A percentile compares a stretch with the other conserved stretches of the same genome.
Evolutionary conservation across 2,888 invertebrate genomes (phyloP).

Genomic region (Catotricha subobsoleta): DNA sequence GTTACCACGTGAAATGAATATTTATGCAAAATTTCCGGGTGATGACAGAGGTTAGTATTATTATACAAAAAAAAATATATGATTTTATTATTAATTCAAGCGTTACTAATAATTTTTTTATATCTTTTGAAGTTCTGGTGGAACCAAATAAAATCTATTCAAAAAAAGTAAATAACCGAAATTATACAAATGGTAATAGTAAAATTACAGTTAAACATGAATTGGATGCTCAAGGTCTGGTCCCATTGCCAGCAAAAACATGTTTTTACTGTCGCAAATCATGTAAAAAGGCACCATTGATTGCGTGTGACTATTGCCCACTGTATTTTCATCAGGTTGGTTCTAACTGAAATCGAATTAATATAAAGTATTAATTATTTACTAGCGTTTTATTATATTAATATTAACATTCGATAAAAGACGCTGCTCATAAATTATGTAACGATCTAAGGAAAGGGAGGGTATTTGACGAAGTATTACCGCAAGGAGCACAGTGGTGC

Average conservation of each 20-base stretch:
- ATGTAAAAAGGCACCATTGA: slow-evolving; percentile 63
- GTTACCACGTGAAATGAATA: slow-evolving; percentile 59
- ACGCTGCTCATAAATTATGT: no score
- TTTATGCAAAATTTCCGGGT: slow-evolving; percentile 63
- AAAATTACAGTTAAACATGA: slow-evolving; percentile 34
- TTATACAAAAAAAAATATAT: slow-evolving; percentile 5
- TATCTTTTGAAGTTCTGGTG: slow-evolving; percentile 13
- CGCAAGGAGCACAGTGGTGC: no score
- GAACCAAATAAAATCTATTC: slow-evolving; percentile 20
- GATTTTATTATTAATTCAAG: neutral
- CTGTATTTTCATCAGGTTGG: slow-evolving; percentile 58
- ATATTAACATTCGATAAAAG: no score
- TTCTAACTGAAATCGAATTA: neutral
- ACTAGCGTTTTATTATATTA: no score
- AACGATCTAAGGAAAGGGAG: no score
- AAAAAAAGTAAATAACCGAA: slow-evolving; percentile 19
- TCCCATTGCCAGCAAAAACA: slow-evolving; percentile 64
- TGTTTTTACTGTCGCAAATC: slow-evolving; percentile 75
- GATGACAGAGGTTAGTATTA: slow-evolving; percentile 48
- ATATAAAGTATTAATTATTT: slow-evolving; percentile 1
- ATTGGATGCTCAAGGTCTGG: slow-evolving; percentile 38
- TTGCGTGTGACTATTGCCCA: slow-evolving; percentile 90
- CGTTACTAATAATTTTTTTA: slow-evolving; percentile 2
- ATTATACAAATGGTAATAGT: slow-evolving; percentile 16
- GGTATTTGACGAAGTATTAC: no score